Base-by-base conservation (phyloP, 1,140 invertebrate genomes). In the Colletes gigas region DNA sequence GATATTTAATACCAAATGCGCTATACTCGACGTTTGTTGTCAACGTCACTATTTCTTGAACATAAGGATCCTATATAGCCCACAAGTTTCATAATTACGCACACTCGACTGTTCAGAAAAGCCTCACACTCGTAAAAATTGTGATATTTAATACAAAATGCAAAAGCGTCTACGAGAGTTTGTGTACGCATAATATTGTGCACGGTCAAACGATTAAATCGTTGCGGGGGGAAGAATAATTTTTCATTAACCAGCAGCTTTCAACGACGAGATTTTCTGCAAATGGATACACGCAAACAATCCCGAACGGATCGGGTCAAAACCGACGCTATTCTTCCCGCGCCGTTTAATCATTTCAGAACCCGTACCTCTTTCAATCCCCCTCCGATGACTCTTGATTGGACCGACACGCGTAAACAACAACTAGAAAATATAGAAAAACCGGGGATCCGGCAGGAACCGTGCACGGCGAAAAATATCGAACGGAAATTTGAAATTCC, bases 401-500 rank as follows among this genome's bases (percentile, higher is more conserved):
- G 19, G 15, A 4, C 52, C 14, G 50, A 30, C 52, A 73, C 7
- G 19, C 19, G 59, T 68, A 76, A 75, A 81, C 21, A 76, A 57
- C 19, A 30, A 4, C 44, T 17, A 30, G 14, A 47, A 19, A 12
- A 63, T n/a, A 78, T n/a, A 21, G 1, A 65, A 12, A 63, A 47
- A 39, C 6, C 19, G 10, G 9, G 10, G 30, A 57, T 39, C 12
- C 7, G 21, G 15, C 21, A 0, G 39, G 8, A 14, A 14, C 12
- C 8, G 3, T 7, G 41, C 6, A 30, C 5, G 9, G 52, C 0
- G 30, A 5, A 4, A 44, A 70, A 65, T 69, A 75, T 62, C 47
- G 50, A 19, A 44, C 17, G 7, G 15, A 10, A 59, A 79, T 79
- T 74, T 74, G 41, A 74, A 79, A 57, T 73, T 79, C 57, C 52